A percentile compares a stretch with the other conserved stretches of the same genome.
Conservation (phyloP, 1,140 invertebrate species). For the Anthonomus grandis region DNA sequence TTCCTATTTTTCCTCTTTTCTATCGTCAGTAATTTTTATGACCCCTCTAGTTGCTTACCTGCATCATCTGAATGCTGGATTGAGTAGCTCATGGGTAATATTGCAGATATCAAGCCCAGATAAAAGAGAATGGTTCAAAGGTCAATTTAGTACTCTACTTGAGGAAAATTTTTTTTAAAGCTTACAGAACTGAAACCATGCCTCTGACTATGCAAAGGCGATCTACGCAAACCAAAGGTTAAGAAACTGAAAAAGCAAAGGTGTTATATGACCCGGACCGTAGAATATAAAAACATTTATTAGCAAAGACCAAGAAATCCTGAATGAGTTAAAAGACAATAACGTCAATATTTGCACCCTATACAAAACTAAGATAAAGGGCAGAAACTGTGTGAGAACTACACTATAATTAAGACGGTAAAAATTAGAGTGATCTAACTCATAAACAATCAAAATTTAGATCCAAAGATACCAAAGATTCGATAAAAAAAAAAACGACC, state of each 20-base stretch:
- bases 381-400: too few species aligned
- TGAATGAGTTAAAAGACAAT: not conserved
- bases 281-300: not conserved
- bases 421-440: too few species aligned
- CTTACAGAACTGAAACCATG: not conserved
- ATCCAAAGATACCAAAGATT: too few species aligned
- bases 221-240: not conserved
- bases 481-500: too few species aligned
- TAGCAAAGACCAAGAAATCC: not conserved
- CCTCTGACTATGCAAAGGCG: not conserved
- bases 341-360: too few species aligned
- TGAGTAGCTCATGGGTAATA: not conserved
- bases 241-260: not conserved
- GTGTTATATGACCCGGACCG: not conserved
- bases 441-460: too few species aligned
- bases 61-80: too few species aligned
- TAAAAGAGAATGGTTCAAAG: not conserved
- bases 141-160: not conserved
- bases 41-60: too few species aligned
- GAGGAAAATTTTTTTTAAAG: not conserved
- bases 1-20: too few species aligned
- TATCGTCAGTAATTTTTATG: too few species aligned
- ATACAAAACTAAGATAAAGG: too few species aligned
- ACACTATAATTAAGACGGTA: not conserved
- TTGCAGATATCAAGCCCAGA: too few species aligned